A percentile compares a stretch with the other conserved stretches of the same genome.
Conservation (phyloP, 37 sponge, comb jelly and placozoan genomes). For the Amphimedon queenslandica region DNA sequence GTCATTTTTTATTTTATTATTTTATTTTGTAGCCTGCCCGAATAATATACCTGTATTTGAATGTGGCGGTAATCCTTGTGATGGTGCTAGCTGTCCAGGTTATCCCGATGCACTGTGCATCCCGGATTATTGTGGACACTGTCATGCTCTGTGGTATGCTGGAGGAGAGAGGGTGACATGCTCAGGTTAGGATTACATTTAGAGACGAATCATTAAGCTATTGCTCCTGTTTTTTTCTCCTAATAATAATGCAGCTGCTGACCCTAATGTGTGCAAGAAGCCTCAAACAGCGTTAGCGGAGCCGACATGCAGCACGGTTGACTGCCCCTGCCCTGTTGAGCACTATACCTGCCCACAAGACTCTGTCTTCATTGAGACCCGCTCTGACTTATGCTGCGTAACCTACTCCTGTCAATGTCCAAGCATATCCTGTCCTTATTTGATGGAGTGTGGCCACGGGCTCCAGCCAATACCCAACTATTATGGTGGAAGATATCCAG, state of each 20-base stretch:
- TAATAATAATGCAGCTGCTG: constrained; percentile 23
- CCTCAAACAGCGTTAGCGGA: constrained; percentile 5
- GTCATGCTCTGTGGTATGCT: constrained; percentile 70
- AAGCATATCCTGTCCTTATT: constrained; percentile 51
- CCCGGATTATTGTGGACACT: constrained; percentile 74
- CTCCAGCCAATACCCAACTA: constrained; percentile 55
- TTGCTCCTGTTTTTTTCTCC: background rate
- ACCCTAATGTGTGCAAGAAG: constrained; percentile 18
- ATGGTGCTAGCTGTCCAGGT: constrained; percentile 69
- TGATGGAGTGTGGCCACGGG: constrained; percentile 68
- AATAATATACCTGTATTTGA: constrained; percentile 54
- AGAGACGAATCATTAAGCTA: no score
- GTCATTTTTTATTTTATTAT: constrained; percentile 4
- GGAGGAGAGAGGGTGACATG: constrained; percentile 28
- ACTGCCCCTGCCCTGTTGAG: constrained; percentile 54
- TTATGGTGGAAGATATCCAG: constrained; percentile 69
- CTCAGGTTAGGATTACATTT: constrained; percentile 24
- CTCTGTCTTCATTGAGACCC: constrained; percentile 46
- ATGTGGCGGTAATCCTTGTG: constrained; percentile 78
- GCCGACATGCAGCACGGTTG: constrained; percentile 5
- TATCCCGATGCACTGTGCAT: constrained; percentile 56
- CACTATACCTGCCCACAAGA: constrained; percentile 68
- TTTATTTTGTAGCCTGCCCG: constrained; percentile 54
- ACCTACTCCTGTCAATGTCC: constrained; percentile 74
- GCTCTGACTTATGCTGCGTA: constrained; percentile 63